Evolutionary conservation across 1,140 invertebrate species (phyloP).

Genomic region (Caenorhabditis remanei): DNA sequence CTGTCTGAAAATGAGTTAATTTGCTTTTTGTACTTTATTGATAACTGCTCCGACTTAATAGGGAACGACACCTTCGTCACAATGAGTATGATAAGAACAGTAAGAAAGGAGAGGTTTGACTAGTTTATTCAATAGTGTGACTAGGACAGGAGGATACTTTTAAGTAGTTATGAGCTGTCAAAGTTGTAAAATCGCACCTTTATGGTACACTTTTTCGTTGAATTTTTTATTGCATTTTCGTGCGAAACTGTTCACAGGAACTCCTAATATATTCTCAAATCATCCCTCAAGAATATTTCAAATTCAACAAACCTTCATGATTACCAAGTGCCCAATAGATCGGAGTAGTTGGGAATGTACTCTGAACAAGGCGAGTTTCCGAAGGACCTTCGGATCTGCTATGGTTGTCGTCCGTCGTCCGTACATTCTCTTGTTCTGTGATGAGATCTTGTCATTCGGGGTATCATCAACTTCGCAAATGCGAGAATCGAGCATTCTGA

Average conservation of each 20-base stretch:
- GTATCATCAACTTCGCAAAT: slow-evolving; percentile 94
- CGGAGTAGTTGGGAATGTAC: slow-evolving; percentile 85
- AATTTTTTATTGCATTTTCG: background rate
- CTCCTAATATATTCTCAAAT: slow-evolving; percentile 3
- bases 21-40: no score
- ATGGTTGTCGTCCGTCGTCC: slow-evolving; percentile 92
- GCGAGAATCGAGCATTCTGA: slow-evolving; percentile 95
- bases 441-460: slow-evolving; percentile 91
- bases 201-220: no score
- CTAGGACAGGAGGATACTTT: no score
- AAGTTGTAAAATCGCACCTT: no score
- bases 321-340: slow-evolving; percentile 76
- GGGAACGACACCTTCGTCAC: no score
- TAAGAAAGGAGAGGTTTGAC: no score
- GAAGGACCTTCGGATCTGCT: slow-evolving; percentile 56
- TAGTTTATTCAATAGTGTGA: no score
- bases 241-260: slow-evolving; percentile 70
- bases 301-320: slow-evolving; percentile 71
- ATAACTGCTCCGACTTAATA: no score
- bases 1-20: no score
- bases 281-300: background rate
- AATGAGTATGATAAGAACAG: no score
- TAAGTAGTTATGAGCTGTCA: no score
- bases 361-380: slow-evolving; percentile 69
- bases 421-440: slow-evolving; percentile 97